Conservation (phyloP, 2,113 vertebrate genomes). For the Apodemus speciosus region DNA sequence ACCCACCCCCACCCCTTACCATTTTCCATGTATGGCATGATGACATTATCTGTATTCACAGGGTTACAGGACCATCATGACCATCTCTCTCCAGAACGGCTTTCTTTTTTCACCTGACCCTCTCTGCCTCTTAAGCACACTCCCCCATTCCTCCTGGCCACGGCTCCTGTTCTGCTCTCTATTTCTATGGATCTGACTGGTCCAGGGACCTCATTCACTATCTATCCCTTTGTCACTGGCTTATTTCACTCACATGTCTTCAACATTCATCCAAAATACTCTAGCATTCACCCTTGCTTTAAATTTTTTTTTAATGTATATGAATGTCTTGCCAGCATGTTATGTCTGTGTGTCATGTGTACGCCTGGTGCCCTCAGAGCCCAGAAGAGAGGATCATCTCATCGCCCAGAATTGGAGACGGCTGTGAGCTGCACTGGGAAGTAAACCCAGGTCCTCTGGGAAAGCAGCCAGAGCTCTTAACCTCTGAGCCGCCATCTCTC, state of each 20-base stretch:
- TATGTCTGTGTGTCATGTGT: background rate
- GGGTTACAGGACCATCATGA: background rate
- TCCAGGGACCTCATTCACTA: background rate
- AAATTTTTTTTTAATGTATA: background rate
- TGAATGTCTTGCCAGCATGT: background rate
- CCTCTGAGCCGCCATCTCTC: background rate
- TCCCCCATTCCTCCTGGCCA: background rate
- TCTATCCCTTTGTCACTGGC: background rate
- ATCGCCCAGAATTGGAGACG: background rate
- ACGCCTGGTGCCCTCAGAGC: background rate
- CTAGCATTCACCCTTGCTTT: background rate
- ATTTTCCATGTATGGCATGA: background rate
- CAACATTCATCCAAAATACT: background rate
- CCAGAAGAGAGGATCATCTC: background rate
- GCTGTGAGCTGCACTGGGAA: background rate
- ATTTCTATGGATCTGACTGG: background rate
- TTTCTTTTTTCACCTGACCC: background rate
- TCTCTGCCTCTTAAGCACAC: background rate
- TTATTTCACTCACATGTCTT: background rate
- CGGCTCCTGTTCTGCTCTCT: background rate
- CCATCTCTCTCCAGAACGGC: background rate
- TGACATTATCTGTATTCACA: background rate
- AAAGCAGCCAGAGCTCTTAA: background rate
- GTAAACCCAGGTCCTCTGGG: background rate
- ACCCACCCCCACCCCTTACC: background rate